Evolutionary conservation across 2,113 vertebrate genomes (phyloP), one percentile per base, ranked within the genome.

Genomic region (Macquaria australasica): DNA sequence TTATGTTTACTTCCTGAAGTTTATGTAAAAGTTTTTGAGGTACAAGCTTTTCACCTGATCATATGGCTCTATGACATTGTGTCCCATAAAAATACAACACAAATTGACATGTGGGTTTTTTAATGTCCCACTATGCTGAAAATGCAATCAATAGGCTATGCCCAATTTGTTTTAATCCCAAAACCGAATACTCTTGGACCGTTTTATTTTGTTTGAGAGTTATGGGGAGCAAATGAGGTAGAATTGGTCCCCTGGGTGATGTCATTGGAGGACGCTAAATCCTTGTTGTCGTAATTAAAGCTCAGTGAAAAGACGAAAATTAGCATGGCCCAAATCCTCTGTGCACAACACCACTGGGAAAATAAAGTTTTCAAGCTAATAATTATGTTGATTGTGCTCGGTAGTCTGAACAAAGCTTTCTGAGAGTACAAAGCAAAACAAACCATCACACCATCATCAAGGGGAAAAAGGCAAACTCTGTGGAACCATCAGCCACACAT

Each of bases 261-360:
- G 80, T 87, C 82, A 89, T 25, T 79, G 85, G 84, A 89, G 83
- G 81, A 89, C 3, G 48, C 68, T 87, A 87, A 93, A 93, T 93
- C 92, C 90, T 92, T 88, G 84, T 91, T 90, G 90, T 92, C 88
- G 92, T 92, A 93, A 93, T 94, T 94, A 93, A 93, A 90, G 80
- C 85, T 90, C 71, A 53, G 83, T 79, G 67, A 86, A 87, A 82
- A 87, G 74, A 80, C 3, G 8, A 21, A 91, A 85, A 82, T 84
- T 77, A 80, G 68, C 79, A 66, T 71, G 81, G 80, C 90, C 73
- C 75, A 87, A 67, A 87, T 88, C 87, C 85, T 83, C 25, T 62
- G 77, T 81, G 73, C 21, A 64, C 75, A 84, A 81, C 66, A 72
- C 84, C 77, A 53, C 37, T 0, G 66, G 86, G 89, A 71, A 77